Evolutionary conservation across 1,140 invertebrate genomes (phyloP), one percentile per base, ranked within the genome.

Genomic region (Cotesia typhae): DNA sequence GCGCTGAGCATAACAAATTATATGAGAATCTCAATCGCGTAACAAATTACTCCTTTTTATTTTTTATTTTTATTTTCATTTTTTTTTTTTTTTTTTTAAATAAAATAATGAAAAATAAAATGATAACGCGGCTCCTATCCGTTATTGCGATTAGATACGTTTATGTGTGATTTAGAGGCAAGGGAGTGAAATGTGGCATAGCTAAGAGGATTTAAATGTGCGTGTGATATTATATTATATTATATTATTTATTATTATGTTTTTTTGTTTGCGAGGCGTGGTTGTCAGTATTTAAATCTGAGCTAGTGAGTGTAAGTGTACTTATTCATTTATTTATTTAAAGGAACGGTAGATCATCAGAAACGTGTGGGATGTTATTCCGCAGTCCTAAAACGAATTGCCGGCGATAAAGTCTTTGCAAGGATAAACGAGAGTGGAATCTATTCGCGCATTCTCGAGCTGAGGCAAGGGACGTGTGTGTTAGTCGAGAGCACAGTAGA

Each of bases 251-350:
- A 47, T 77, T 75, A 78, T 75, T 80, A 76, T 84, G 84, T 83
- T 85, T 84, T 84, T 85, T 85, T 85, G 84, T 47, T 47, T 47
- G 82, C 81, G 67, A 68, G 68, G 74, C 74, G 71, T 71, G 67
- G 74, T 72, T 36, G 81, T 81, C 79, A 81, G 82, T 80, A 81
- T 83, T 76, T 74, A 72, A 67, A 74, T 72, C 73, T 52, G 70
- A 76, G 53, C 63, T 28, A 55, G n/a, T 72, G 59, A 14, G 10
- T 47, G 35, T 12, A 35, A 6, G 12, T 65, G 35, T 37, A 28
- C 52, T 52, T 72, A 74, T 70, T 69, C 65, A 77, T 73, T 60
- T 53, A 51, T 57, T 57, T 6, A 6, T 6, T 10, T 47, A 47
- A 47, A 10, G 41, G 6, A 9, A 10, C 9, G 41, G 41, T 47